A percentile compares a stretch with the other conserved stretches of the same genome.
Conservation (phyloP, 2,797 vertebrate species). For the Coluber constrictor region DNA sequence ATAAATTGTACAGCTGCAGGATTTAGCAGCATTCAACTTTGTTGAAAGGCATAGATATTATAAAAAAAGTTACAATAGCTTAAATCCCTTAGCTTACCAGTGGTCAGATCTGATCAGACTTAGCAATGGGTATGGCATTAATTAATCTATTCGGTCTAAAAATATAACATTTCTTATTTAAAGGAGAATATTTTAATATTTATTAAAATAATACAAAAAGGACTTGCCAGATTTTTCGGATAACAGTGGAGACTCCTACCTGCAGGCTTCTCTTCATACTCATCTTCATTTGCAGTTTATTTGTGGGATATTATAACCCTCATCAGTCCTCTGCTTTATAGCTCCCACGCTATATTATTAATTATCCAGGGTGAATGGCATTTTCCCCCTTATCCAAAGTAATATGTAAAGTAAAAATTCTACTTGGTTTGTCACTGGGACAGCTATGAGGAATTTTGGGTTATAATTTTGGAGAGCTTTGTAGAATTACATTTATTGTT, state of each 20-base stretch:
- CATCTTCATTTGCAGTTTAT: not conserved
- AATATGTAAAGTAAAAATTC: not conserved
- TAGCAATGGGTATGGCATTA: not conserved
- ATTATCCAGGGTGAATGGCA: not conserved
- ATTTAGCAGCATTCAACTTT: not conserved
- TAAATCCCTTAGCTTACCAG: not conserved
- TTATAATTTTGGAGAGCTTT: not conserved
- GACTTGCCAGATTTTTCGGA: not conserved
- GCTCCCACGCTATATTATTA: not conserved
- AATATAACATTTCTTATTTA: not conserved
- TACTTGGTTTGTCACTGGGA: not conserved
- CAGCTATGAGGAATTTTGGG: not conserved
- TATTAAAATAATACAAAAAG: not conserved
- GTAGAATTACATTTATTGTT: not conserved
- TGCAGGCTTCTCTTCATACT: not conserved
- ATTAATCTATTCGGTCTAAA: constrained; percentile 2
- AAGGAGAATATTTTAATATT: not conserved
- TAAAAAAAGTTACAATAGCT: not conserved
- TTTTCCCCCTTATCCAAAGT: not conserved
- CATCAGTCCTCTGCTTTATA: not conserved
- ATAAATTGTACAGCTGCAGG: not conserved
- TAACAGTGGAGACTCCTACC: not conserved
- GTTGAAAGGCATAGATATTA: not conserved
- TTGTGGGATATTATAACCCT: not conserved
- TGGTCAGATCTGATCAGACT: not conserved